phyloP scores from a whole-genome alignment of 2,888 invertebrate genomes.

The Chromoteleia sp. region DNA sequence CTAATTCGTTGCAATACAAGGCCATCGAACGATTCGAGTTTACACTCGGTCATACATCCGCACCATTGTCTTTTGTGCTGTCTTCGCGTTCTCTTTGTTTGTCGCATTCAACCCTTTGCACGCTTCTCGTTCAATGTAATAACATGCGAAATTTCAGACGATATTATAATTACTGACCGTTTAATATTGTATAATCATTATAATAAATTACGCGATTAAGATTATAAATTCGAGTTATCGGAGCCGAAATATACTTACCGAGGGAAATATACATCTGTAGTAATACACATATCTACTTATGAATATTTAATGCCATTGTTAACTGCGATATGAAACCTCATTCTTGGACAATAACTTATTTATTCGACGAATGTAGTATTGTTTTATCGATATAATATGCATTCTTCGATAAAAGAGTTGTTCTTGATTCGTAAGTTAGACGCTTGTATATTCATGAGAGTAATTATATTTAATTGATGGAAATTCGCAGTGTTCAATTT shows the following conservation, averaged over 20 bases:
- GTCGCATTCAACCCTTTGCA: constrained; percentile 3
- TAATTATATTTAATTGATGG: constrained; percentile 16
- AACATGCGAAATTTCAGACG: constrained; percentile 32
- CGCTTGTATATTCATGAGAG: not conserved
- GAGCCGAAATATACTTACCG: constrained; percentile 26
- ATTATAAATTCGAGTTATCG: constrained; percentile 56
- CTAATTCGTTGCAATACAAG: constrained; percentile 1
- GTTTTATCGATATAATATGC: constrained; percentile 9
- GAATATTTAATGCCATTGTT: constrained; percentile 34
- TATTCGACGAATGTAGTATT: not conserved
- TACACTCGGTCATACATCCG: constrained; percentile 53
- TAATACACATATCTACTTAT: constrained; percentile 31
- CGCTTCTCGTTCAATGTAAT: constrained; percentile 29
- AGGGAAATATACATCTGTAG: constrained; percentile 29
- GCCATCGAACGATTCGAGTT: constrained; percentile 40
- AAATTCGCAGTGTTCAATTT: constrained; percentile 14
- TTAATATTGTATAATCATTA: constrained; percentile 51
- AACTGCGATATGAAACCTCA: constrained; percentile 18
- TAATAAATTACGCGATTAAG: constrained; percentile 55
- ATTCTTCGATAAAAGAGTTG: not conserved
- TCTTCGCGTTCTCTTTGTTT: not conserved
- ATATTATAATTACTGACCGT: constrained; percentile 49
- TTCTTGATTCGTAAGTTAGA: not conserved
- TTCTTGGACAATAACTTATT: constrained; percentile 34
- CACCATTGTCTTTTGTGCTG: constrained; percentile 25